Evolutionary conservation across 2,797 vertebrate genomes (phyloP), one percentile per base, ranked within the genome.

Genomic region (Xenopus petersii): DNA sequence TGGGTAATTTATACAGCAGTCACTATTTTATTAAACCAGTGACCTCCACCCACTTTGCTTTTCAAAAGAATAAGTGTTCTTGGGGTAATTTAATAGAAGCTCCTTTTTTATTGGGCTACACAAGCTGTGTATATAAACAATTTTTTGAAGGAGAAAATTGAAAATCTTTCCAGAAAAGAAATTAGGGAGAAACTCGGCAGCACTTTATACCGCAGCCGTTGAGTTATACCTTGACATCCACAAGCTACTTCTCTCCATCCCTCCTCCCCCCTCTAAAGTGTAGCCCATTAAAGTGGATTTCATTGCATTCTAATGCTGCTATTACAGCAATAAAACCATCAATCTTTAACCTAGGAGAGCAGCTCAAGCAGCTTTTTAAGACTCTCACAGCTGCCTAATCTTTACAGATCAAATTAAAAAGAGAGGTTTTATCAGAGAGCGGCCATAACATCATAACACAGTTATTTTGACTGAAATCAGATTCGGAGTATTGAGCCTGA

Each of bases 251-350:
- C 76, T 70, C 64, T 54, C 71, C 42, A 60, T 70, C 71, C 76
- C 67, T 70, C 76, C 71, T 70, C 76, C 76, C 68, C 76, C 68
- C 76, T 70, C 71, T 70, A 70, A 65, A 74, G 71, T 77, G 68
- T 55, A 73, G 80, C 82, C 81, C 84, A 80, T 73, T 0, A 82
- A 83, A 81, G 65, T 82, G 82, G 86, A 81, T 85, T 70, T 82
- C 83, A 82, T 81, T 88, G 78, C 86, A 86, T 90, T 89, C 87
- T 92, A 90, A 92, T 91, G 89, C 83, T 81, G 86, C 82, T 86
- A 92, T 92, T 92, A 92, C 89, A 90, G 91, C 91, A 89, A 91
- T 83, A 80, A 83, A 86, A 85, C 83, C 87, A 85, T 91, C 89
- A 88, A 88, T 91, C 76, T 79, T 68, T 79, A 79, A 79, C 76